Evolutionary conservation across 1,140 invertebrate genomes (phyloP).

Genomic region (Drosophila willistoni): DNA sequence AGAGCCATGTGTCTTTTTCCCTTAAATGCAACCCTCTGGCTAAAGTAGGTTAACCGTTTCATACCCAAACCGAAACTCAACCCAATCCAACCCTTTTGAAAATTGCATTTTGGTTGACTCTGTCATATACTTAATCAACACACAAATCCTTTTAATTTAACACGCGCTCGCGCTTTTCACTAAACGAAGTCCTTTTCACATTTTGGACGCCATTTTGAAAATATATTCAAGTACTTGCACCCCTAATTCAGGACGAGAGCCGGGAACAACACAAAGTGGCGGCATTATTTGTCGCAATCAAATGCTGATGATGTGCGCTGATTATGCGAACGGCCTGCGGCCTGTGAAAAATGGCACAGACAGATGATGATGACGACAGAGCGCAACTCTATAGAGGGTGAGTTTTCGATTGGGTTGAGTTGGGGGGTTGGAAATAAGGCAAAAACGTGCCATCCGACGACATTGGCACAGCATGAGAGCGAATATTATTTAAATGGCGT

Average conservation of each 20-base stretch:
- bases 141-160: conserved; percentile 79
- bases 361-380: conserved; percentile 21
- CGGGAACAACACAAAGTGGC: conserved; percentile 70
- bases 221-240: conserved; percentile 20
- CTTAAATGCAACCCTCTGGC: background rate
- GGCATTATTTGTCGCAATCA: conserved; percentile 83
- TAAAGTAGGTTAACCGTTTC: conserved; percentile 3
- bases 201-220: conserved; percentile 62
- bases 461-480: conserved; percentile 67
- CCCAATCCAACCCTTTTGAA: conserved; percentile 23
- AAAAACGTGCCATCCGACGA: conserved; percentile 63
- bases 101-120: conserved; percentile 18
- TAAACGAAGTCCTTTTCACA: conserved; percentile 31
- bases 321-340: conserved; percentile 63
- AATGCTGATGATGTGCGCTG: conserved; percentile 79
- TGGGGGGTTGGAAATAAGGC: conserved; percentile 49
- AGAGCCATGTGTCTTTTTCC: background rate
- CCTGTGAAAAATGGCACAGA: conserved; percentile 65
- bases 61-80: too few relatives aligned
- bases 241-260: conserved; percentile 47
- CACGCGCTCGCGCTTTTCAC: conserved; percentile 47
- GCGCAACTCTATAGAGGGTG: conserved; percentile 28
- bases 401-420: conserved; percentile 1
- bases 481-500: conserved; percentile 83
- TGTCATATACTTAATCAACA: conserved; percentile 70